Percentiles rank a stretch among this genome's conserved stretches.
Conservation (phyloP, 2,113 vertebrate genomes). For the Corapipo altera region DNA sequence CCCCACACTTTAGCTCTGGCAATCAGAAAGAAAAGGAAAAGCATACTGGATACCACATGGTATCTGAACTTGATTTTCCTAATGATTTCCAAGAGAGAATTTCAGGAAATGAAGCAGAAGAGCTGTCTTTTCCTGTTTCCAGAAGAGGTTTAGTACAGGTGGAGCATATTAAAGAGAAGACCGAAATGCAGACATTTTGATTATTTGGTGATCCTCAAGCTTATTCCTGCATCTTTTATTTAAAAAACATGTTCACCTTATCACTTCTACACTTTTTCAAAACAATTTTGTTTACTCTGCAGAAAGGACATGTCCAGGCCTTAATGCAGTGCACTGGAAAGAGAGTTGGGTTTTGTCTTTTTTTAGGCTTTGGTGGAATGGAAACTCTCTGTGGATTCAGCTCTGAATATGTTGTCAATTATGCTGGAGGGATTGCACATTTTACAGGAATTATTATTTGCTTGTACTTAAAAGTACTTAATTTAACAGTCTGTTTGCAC, state of each 20-base stretch:
- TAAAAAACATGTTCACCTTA: background rate
- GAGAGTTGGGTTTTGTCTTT: background rate
- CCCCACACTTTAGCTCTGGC: fast-evolving
- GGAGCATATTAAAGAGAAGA: background rate
- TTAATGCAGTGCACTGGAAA: background rate
- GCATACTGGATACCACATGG: background rate
- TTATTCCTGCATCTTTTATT: background rate
- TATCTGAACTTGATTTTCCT: background rate
- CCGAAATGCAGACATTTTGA: background rate
- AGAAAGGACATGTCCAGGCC: background rate
- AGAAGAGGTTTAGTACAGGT: background rate
- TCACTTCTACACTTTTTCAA: background rate
- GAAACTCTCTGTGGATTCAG: background rate
- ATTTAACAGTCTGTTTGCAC: background rate
- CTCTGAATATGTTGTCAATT: background rate
- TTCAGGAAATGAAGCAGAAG: background rate
- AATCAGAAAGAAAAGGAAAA: background rate
- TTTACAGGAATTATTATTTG: background rate
- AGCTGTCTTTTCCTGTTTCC: background rate
- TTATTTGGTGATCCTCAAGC: background rate
- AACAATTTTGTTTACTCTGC: background rate
- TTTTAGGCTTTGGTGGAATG: background rate
- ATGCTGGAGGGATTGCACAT: background rate
- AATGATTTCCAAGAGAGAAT: background rate
- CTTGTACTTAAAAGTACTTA: background rate